Evolutionary conservation across 2,888 invertebrate species (phyloP), one percentile per base, ranked within the genome.

Genomic region (Germaria angustata): DNA sequence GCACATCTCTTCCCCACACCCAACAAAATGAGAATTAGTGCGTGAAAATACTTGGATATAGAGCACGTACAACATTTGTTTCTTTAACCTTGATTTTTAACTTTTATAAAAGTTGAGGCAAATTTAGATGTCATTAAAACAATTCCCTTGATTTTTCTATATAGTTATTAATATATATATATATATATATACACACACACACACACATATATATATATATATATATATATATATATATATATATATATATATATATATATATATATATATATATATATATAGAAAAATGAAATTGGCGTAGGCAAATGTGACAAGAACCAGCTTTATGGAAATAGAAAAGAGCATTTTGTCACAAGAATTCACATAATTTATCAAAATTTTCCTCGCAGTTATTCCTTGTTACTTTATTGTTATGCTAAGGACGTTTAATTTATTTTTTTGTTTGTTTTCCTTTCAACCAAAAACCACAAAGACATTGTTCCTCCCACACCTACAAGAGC

Each of bases 321-420:
- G 49, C 22, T 9, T 69, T 41, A 65, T n/a, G n/a, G n/a, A 44
- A 63, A 73, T 63, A 78, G 39, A 32, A 36, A 53, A 68, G 66
- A 59, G 51, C 57, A 81, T 65, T 57, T 44, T 81, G 79, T 79
- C 69, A 82, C 57, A 71, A 55, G 36, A 41, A 79, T 76, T 80
- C 65, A 59, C 28, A 81, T 78, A 84, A 85, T 82, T 85, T 84
- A 78, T 84, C 78, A 85, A 80, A 76, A 80, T 24, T 59, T 51
- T 65, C 1, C 49, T 32, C 15, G 32, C 11, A 7, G 22, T 53
- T n/a, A 53, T 36, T 28, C 55, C 41, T 36, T 24, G 36, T 15
- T 13, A 55, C 17, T 22, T 65, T 57, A 57, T 81, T 81, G 36
- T 66, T 72, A 72, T 77, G 59, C 77, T 44, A 15, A 4, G 22